Percentiles rank a stretch among this genome's conserved stretches.
Evolutionary conservation across 1,140 invertebrate species (phyloP).

Genomic region (Agrypnia vestita): DNA sequence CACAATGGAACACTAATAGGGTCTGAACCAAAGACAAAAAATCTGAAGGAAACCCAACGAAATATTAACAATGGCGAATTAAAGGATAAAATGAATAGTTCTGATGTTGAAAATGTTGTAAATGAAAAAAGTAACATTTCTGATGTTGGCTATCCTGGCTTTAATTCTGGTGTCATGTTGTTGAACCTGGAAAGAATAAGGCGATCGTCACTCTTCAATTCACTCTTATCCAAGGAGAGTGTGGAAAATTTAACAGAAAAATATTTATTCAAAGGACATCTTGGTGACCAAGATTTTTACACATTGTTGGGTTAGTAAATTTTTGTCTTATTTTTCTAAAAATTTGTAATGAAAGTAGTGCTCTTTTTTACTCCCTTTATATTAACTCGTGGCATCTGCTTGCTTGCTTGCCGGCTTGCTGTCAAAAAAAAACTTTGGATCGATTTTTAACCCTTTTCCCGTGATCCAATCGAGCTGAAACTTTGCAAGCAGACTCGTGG

Average conservation of each 20-base stretch:
- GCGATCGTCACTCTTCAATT: conserved; percentile 75
- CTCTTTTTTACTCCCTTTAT: too few relatives aligned
- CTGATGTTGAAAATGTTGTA: too few relatives aligned
- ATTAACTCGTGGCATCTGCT: too few relatives aligned
- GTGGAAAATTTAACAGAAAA: conserved; percentile 78
- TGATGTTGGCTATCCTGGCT: conserved; percentile 78
- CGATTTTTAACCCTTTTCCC: too few relatives aligned
- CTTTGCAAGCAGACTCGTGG: too few relatives aligned
- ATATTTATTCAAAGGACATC: conserved; percentile 84
- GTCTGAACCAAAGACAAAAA: conserved; percentile 13
- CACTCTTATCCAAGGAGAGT: conserved; percentile 74
- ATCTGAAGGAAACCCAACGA: neutral
- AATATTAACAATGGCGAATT: neutral
- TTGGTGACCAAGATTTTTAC: conserved; percentile 93
- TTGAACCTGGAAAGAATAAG: conserved; percentile 82
- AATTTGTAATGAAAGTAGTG: too few relatives aligned
- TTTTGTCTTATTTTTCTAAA: conserved; percentile 64
- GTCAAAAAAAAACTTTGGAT: too few relatives aligned
- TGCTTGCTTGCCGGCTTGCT: too few relatives aligned
- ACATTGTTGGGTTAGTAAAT: conserved; percentile 75
- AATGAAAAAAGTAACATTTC: too few relatives aligned
- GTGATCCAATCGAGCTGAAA: too few relatives aligned
- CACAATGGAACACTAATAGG: conserved; percentile 78
- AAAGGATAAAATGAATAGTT: neutral
- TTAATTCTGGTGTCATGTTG: conserved; percentile 88